Evolutionary conservation across 92 coral and sea anemone species (phyloP), one percentile per base, ranked within the genome.

Genomic region (Nematostella vectensis): DNA sequence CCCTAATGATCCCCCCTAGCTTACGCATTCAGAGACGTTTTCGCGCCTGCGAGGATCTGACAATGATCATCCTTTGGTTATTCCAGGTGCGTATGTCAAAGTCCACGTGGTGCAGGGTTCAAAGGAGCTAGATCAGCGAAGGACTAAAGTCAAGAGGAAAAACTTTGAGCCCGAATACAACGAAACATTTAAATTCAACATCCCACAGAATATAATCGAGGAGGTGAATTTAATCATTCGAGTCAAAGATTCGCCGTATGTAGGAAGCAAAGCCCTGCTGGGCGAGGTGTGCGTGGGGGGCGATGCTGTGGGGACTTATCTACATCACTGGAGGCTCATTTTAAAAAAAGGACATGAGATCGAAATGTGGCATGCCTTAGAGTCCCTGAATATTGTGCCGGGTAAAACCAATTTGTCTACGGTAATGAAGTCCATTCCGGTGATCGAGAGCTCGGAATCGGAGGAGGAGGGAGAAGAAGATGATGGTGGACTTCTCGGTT

Each of bases 51-150:
- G n/a, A n/a, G n/a, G n/a, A n/a, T n/a, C n/a, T n/a, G n/a, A n/a
- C n/a, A n/a, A n/a, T n/a, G n/a, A n/a, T n/a, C n/a, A n/a, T n/a
- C n/a, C n/a, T n/a, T n/a, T n/a, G n/a, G n/a, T n/a, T n/a, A n/a
- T n/a, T n/a, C n/a, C n/a, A 91, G 98, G 89, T 71, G 60, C 98
- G 3, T 91, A 85, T 58, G 94, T 88, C 54, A 85, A 82, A 58
- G 64, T 91, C 3, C 85, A 87, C 61, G 73, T 83, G 24, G 86
- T 91, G 13, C 91, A 88, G 27, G 93, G 96, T 36, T 64, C 95
- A 25, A 77, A 53, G 31, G 71, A 79, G 65, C 53, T 87, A 23
- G 81, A 65, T 43, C 59, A 68, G 26, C 73, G 68, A 50, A 85
- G 79, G 52, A 91, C 98, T 40, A 76, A 75, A 74, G 60, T 74